Evolutionary conservation across 1,140 invertebrate species (phyloP), one percentile per base, ranked within the genome.

Genomic region (Ostrea edulis): DNA sequence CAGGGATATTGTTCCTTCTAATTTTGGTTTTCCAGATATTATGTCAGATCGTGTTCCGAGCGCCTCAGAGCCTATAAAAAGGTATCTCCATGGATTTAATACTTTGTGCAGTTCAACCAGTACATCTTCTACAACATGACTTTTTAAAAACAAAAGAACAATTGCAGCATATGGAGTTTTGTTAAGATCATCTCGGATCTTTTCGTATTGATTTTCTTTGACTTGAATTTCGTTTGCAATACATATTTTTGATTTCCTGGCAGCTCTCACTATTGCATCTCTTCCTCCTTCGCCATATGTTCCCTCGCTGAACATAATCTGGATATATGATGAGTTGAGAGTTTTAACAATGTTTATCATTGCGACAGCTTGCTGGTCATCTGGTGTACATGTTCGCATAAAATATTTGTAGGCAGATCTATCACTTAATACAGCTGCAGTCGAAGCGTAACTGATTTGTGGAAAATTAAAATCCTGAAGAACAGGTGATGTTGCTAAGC

Each of bases 1-100:
- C 20, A 88, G 11, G 8, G 84, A n/a, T 20, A 88, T 35, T 14
- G 83, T 53, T 22, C 87, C 87, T 58, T 35, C 87, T 8, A 88
- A 54, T 29, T 88, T 85, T 9, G n/a, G 52, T 29, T 81, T 81
- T 25, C 54, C n/a, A 17, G 52, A 14, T 17, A 85, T 84, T 7
- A 77, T 55, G 12, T 85, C 54, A 5, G 52, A 17, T 29, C 68
- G 84, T 17, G 55, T 77, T 51, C 87, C 87, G 51, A 83, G 85
- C 17, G 87, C 87, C 84, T 88, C 87, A 0, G 87, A 88, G 8
- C 87, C 87, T 44, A 88, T 88, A 29, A 85, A 85, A 25, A 88
- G 12, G n/a, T 85, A 88, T 51, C 71, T 65, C 11, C 87, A 83
- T 71, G 53, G 53, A 0, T 88, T 20, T 71, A 85, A 62, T 52